A percentile compares a stretch with the other conserved stretches of the same genome.
These are phyloP conservation scores for Platyscelio sp. DNA, from an alignment of 2,888 invertebrate genomes.

Conservation along the genomic window DNA sequence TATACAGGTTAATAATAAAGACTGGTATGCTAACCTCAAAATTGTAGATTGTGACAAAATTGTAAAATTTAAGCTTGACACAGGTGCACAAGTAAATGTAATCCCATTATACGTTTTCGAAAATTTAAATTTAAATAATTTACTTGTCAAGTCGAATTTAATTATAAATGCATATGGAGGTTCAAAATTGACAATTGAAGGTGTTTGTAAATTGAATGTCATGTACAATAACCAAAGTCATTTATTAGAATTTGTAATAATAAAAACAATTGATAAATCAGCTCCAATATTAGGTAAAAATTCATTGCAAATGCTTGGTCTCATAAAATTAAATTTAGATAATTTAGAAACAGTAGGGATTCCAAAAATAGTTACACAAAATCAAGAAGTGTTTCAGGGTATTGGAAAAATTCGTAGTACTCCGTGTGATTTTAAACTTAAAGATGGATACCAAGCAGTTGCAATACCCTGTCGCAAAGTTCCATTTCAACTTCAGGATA, in stretches of 20 bases:
- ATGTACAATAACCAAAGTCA: too few relatives aligned
- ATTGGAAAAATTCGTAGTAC: too few relatives aligned
- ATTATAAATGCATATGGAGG: too few relatives aligned
- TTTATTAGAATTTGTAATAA: background rate
- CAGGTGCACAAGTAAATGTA: slow-evolving; percentile 52
- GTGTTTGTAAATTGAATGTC: too few relatives aligned
- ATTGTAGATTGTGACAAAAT: slow-evolving; percentile 19
- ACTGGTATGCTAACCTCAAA: background rate
- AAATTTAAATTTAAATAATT: slow-evolving; percentile 21
- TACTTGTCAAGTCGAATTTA: slow-evolving; percentile 37
- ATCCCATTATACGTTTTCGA: slow-evolving; percentile 10
- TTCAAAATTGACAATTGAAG: too few relatives aligned
- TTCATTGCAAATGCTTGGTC: background rate
- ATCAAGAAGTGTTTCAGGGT: too few relatives aligned
- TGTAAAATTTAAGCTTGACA: slow-evolving; percentile 30
- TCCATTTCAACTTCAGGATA: background rate
- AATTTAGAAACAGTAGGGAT: background rate
- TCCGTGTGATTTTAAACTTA: too few relatives aligned
- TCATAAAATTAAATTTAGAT: background rate
- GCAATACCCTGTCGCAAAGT: background rate
- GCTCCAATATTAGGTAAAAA: background rate
- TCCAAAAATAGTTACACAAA: too few relatives aligned
- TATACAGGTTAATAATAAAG: background rate
- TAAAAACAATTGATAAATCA: background rate
- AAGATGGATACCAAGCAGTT: too few relatives aligned